Percentiles rank a stretch among this genome's conserved stretches.
These are phyloP conservation scores for Pseudotriccus pelzelni DNA, from an alignment of 2,797 vertebrate genomes.

Conservation along the genomic window DNA sequence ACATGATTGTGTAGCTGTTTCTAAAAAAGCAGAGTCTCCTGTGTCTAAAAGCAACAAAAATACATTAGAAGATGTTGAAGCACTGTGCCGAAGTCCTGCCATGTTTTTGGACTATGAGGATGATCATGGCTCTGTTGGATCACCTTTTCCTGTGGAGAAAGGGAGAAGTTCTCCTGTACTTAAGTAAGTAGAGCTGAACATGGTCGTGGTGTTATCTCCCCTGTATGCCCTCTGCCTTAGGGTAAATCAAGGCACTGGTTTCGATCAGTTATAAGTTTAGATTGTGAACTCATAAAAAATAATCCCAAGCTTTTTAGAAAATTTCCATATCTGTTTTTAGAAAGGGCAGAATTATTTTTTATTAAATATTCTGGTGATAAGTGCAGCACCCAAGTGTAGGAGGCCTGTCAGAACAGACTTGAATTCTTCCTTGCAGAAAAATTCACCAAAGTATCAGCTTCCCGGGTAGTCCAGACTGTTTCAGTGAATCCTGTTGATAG, in stretches of 20 bases:
- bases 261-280: neutral
- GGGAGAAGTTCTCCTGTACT: neutral
- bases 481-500: neutral
- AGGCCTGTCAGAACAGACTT: neutral
- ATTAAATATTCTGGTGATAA: neutral
- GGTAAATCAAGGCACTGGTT: neutral
- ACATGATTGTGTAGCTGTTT: accelerated
- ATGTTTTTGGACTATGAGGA: neutral
- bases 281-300: neutral
- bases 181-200: neutral
- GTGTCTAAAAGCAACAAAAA: neutral
- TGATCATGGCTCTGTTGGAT: neutral
- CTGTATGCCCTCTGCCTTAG: neutral
- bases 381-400: neutral
- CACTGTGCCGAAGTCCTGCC: accelerated
- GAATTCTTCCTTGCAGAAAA: neutral
- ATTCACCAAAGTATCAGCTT: neutral
- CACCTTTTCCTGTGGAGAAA: conserved; percentile 29
- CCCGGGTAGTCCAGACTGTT: neutral
- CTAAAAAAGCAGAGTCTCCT: neutral
- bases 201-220: neutral
- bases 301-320: neutral
- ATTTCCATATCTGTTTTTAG: neutral
- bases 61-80: neutral
- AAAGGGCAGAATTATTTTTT: neutral